A percentile compares a stretch with the other conserved stretches of the same genome.
phyloP scores from a whole-genome alignment of 2,113 vertebrate species.

The Apteryx owenii region DNA sequence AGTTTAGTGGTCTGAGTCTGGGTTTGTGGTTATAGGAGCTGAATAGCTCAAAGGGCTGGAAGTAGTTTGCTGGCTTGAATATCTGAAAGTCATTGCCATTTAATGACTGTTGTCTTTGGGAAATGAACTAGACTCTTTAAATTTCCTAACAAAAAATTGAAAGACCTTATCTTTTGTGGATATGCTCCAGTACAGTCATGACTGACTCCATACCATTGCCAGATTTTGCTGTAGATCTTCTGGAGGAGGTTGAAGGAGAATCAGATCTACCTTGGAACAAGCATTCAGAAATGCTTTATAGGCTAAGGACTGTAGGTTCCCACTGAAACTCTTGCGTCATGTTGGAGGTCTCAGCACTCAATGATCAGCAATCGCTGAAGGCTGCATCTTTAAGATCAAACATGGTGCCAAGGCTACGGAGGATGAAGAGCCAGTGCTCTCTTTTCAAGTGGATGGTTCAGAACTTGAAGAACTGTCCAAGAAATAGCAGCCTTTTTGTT shows the following conservation, averaged over 20 bases:
- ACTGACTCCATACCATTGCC: fast-evolving
- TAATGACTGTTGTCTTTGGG: not conserved
- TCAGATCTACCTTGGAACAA: fast-evolving
- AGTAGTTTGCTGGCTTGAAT: not conserved
- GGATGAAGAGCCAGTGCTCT: not conserved
- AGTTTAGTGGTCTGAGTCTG: not conserved
- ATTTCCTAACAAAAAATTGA: not conserved
- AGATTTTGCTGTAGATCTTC: not conserved
- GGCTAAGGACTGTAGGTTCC: not conserved
- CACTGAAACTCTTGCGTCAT: not conserved
- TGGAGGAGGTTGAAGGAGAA: not conserved
- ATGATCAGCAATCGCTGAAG: not conserved
- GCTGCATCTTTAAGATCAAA: not conserved
- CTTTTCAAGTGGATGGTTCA: not conserved
- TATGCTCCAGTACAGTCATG: not conserved
- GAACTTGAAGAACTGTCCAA: not conserved
- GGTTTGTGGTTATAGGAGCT: not conserved
- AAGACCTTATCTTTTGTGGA: not conserved
- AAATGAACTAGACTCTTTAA: not conserved
- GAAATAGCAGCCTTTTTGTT: not conserved
- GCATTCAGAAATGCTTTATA: not conserved
- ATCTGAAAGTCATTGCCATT: not conserved
- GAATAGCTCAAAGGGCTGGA: not conserved
- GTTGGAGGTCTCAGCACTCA: not conserved
- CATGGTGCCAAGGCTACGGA: not conserved